Evolutionary conservation across 2,113 vertebrate species (phyloP), one percentile per base, ranked within the genome.

Genomic region (Harpagus bidentatus): DNA sequence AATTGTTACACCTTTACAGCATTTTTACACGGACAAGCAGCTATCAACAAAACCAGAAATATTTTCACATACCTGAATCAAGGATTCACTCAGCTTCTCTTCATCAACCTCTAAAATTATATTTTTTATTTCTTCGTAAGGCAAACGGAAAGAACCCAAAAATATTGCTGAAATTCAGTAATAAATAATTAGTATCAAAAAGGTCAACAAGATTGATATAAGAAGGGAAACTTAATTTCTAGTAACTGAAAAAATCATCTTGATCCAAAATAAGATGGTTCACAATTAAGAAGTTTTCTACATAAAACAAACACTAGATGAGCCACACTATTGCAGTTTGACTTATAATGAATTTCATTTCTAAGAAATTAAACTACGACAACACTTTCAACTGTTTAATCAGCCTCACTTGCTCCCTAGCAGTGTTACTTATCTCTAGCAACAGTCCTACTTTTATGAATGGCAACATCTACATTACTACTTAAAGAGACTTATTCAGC

Each of bases 51-150:
- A 72, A 92, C 20, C 23, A 40, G 92, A 77, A 18, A 10, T 10
- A 61, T 50, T 50, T 32, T 52, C 67, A 95, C 84, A 97, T 99
- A 99, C 99, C 99, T 99, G 99, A 98, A 99, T 99, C 97, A 99
- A 98, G 71, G 99, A 98, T 96, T 99, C 99, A 93, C 98, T 99
- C 96, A 99, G 98, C 94, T 99, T 98, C 67, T 98, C 98, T 97
- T 99, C 99, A 97, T 99, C 99, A 86, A 99, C 99, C 92, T 99
- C 98, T 96, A 99, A 97, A 97, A 99, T 98, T 14, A 98, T 98
- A 97, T 98, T 99, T 97, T 99, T 99, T 95, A 99, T 99, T 97
- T 99, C 99, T 97, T 99, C 99, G 81, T 99, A 99, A 97, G 99
- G 98, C 99, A 99, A 98, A 88, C 99, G 99, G 97, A 99, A 99